Evolutionary conservation across 2,888 invertebrate genomes (phyloP), one percentile per base, ranked within the genome.

Genomic region (Dryadula phaetusa): DNA sequence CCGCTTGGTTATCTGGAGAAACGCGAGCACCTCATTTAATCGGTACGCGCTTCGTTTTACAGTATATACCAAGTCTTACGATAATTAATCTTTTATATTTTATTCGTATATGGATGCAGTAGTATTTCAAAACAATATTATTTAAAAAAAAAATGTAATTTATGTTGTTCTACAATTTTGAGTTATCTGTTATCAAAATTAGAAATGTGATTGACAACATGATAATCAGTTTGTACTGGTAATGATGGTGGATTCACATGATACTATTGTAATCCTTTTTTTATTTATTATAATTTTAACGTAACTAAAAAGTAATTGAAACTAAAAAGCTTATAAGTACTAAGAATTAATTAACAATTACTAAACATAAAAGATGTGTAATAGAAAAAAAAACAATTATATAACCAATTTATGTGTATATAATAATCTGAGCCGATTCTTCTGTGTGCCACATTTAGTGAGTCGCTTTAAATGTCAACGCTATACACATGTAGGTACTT

Each of bases 21-120:
- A 92, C 84, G 90, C 92, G 92, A 87, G 91, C 91, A 91, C 89
- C 91, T 90, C 89, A 88, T 92, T 92, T 92, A 92, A 92, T 91
- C 92, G 88, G 89, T 91, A 88, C 90, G 86, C 90, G 90, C 88
- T 89, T 88, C 88, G 87, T 85, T 87, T 88, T 88, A 82, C 86
- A 88, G 91, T 83, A 90, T 88, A 90, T 82, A 82, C 82, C 83
- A 87, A 88, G 86, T 82, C 86, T 88, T 85, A 84, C 85, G 85
- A 90, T 87, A 82, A 77, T 84, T 76, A 71, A 72, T 76, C 73
- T 69, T 70, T 75, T 68, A 77, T 68, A 77, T 47, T 62, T 25
- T 25, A 25, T 22, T 37, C n/a, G n/a, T n/a, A n/a, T n/a, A n/a
- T n/a, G n/a, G n/a, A n/a, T n/a, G n/a, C n/a, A n/a, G n/a, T n/a